Evolutionary conservation across 2,797 vertebrate species (phyloP), one percentile per base, ranked within the genome.

Genomic region (Cyprinodon diabolis): DNA sequence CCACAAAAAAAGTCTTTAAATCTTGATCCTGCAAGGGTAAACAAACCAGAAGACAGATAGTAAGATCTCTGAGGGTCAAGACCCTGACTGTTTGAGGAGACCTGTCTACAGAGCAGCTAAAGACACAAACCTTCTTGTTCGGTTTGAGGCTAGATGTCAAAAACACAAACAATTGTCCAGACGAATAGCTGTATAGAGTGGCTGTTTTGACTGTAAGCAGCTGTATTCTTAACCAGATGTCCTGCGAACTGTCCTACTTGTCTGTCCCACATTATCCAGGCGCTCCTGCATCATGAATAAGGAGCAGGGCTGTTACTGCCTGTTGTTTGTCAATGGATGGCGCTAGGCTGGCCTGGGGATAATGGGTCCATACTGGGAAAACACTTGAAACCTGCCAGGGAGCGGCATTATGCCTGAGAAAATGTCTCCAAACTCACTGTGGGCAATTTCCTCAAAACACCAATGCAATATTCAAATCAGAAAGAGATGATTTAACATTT

Each of bases 291-390:
- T 89, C 90, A 91, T 90, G 89, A 93, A 94, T 91, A 88, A 90
- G 84, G 77, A 82, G 78, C 76, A 70, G 82, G 79, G 85, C 84
- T 89, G 82, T 91, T 92, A 75, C 77, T 54, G 86, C 78, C 87
- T 92, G 89, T 82, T 94, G 87, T 91, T 91, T 91, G 84, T 90
- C 86, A 94, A 88, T 87, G 88, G 85, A 89, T 70, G 80, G 86
- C 72, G 84, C 83, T 89, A 80, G 69, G 71, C 74, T 77, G 52
- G 78, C 63, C 77, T 77, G 7, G 37, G 75, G 57, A 86, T 89
- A 89, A 91, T 87, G 87, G 82, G 58, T 70, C 65, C 79, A 86
- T 30, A 72, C 87, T 83, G 76, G 80, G 70, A 90, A 93, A 91
- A 91, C 90, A 90, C 90, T 92, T 84, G 72, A 87, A 89, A 83